A percentile compares a stretch with the other conserved stretches of the same genome.
These are phyloP conservation scores for Cephalopholis sonnerati DNA, from an alignment of 2,113 vertebrate species.

Conservation along the genomic window DNA sequence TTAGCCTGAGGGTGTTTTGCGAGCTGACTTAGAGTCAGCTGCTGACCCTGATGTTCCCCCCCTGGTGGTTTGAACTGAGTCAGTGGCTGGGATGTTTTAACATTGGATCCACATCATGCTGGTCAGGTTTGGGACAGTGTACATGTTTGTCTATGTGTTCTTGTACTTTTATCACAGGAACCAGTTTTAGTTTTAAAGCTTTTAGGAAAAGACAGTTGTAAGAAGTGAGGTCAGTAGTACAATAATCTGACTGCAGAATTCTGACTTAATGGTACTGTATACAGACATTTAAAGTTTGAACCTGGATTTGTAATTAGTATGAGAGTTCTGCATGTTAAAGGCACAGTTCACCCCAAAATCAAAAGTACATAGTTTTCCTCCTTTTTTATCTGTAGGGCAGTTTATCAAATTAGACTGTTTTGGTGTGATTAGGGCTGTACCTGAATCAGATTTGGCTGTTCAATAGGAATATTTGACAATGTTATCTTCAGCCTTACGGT, in stretches of 20 bases:
- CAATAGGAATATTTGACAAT: too few relatives aligned
- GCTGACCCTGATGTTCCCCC: neutral
- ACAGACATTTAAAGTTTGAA: neutral
- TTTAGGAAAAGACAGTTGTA: neutral
- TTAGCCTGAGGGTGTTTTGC: slow-evolving; percentile 29
- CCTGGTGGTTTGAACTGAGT: neutral
- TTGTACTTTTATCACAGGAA: neutral
- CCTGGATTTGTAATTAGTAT: neutral
- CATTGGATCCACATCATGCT: neutral
- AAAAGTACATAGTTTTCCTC: too few relatives aligned
- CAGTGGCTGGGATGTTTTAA: neutral
- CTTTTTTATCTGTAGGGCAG: too few relatives aligned
- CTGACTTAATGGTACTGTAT: too few relatives aligned
- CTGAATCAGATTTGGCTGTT: too few relatives aligned
- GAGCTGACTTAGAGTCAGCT: slow-evolving; percentile 52
- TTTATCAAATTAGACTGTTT: too few relatives aligned
- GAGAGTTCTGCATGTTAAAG: neutral
- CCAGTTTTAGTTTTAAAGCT: neutral
- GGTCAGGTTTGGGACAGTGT: neutral
- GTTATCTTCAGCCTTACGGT: too few relatives aligned
- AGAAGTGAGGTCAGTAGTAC: too few relatives aligned
- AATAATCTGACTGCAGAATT: neutral
- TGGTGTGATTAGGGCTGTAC: too few relatives aligned
- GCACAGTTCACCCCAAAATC: too few relatives aligned
- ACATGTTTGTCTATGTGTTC: neutral